Evolutionary conservation across 2,888 invertebrate species (phyloP), one percentile per base, ranked within the genome.

Genomic region (Himalopsyche tibetana): DNA sequence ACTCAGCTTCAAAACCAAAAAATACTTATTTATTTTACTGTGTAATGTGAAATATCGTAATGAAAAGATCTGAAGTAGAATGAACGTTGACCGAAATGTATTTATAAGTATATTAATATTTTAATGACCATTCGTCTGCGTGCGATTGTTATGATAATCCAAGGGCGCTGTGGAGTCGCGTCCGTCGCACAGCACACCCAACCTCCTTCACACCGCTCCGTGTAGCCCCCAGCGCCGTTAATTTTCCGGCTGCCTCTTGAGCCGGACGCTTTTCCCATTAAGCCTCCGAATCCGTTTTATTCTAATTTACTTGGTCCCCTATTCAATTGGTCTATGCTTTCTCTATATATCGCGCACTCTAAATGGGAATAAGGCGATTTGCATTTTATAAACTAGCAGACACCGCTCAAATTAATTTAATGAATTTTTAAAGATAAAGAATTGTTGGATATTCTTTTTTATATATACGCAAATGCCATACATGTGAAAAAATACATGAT

Each of bases 231-330:
- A 74, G 28, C 74, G 36, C 36, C 36, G 74, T 74, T 74, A 74
- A 74, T 74, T 74, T 74, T 36, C 74, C 74, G 36, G 74, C 74
- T 74, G 74, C 28, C 74, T 74, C 74, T 74, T 74, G 74, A 74
- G 74, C 74, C 74, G 74, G 74, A 74, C 74, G 74, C 74, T 74
- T 74, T 74, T 74, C 74, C 74, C 74, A 74, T 74, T 74, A 74
- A 74, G 36, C 74, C 74, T 15, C 74, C 12, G 36, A 28, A 36
- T 74, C 74, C 74, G 74, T 74, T 74, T 74, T 74, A 74, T 74
- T 74, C 74, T 74, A 74, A 74, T 74, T 74, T 74, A 74, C 74
- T 74, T 36, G 19, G 74, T 74, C 74, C 74, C 74, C 74, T 36
- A 74, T 74, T 74, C 74, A 74, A 74, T 74, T 74, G 74, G 74